These are phyloP conservation scores for rabbit (Oryctolagus cuniculus) DNA, from an alignment of 2,113 vertebrate species.

Conservation along the genomic window mOryCun1.1 NC_091436.1:144819001-144819500, in stretches of 20 bases:
- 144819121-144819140: conserved; percentile 77
- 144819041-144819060: conserved; percentile 74
- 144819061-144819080: conserved; percentile 21
- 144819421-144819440: conserved; percentile 9
- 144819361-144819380: conserved; percentile 61
- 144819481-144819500: conserved; percentile 13
- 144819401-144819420: conserved; percentile 50
- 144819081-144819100: conserved; percentile 26
- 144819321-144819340: conserved; percentile 24
- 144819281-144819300: conserved; percentile 62
- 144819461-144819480: conserved; percentile 56
- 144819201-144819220: conserved; percentile 63
- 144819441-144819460: conserved; percentile 61
- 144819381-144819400: conserved; percentile 45
- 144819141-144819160: conserved; percentile 76
- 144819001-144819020: conserved; percentile 81
- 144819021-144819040: conserved; percentile 77
- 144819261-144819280: conserved; percentile 49
- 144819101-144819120: conserved; percentile 77
- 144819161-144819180: conserved; percentile 63
- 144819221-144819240: conserved; percentile 59
- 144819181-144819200: conserved; percentile 81
- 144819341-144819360: conserved; percentile 27
- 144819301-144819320: conserved; percentile 71
- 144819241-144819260: conserved; percentile 51